These are phyloP conservation scores for Alectura lathami DNA, from an alignment of 2,113 vertebrate genomes.

Conservation along the genomic window DNA sequence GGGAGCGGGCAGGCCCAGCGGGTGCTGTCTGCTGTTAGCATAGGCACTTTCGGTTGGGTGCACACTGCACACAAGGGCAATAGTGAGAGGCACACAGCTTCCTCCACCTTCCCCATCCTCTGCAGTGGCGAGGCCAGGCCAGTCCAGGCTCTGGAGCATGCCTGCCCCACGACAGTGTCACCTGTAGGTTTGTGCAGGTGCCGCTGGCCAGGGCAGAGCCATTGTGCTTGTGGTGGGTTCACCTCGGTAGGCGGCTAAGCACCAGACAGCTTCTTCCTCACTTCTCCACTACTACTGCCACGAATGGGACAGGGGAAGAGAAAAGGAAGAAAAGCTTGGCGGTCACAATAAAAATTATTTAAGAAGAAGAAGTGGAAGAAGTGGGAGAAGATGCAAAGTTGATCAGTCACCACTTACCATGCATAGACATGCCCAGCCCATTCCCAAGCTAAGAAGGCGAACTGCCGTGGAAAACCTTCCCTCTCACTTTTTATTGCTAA, in stretches of 20 bases:
- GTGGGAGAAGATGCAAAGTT: neutral
- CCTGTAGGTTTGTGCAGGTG: neutral
- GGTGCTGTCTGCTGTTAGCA: neutral
- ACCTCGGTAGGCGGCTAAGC: neutral
- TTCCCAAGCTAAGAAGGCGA: neutral
- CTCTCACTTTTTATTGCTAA: neutral
- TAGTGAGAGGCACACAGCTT: accelerated
- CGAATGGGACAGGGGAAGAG: neutral
- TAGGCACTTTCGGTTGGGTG: accelerated
- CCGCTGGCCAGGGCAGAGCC: neutral
- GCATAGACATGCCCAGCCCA: too few species aligned
- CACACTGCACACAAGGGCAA: accelerated
- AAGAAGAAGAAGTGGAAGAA: neutral
- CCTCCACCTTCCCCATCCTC: neutral
- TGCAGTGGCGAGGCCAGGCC: neutral
- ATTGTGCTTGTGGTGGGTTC: neutral
- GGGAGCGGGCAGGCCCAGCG: accelerated
- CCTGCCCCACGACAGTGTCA: neutral
- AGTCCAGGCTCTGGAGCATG: neutral
- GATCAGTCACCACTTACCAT: neutral
- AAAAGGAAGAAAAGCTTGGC: neutral
- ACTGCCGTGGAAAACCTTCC: neutral
- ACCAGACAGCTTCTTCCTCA: neutral
- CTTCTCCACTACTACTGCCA: neutral
- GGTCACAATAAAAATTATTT: neutral